These are phyloP conservation scores for Pteria penguin DNA, from an alignment of 2,888 invertebrate genomes.

Conservation along the genomic window DNA sequence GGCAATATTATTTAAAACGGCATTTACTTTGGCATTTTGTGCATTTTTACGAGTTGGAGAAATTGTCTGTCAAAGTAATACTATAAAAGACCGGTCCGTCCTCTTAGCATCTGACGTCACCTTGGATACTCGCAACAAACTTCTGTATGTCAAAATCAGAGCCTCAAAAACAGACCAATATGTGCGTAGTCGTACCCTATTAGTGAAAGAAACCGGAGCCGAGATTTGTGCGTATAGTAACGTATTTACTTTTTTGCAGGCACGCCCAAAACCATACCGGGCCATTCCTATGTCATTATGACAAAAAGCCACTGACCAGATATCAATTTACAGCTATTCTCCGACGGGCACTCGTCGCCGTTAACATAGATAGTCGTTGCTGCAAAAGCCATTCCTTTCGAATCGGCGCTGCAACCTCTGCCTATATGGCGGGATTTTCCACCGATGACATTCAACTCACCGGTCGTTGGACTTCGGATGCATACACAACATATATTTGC, in stretches of 20 bases:
- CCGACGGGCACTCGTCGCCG: not conserved
- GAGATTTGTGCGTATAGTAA: not conserved
- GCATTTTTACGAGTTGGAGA: conserved; percentile 14
- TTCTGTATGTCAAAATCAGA: not conserved
- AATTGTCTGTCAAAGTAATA: not conserved
- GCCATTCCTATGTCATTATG: not conserved
- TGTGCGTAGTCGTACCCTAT: not conserved
- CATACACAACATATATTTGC: conserved; percentile 23
- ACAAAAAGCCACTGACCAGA: not conserved
- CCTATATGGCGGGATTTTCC: not conserved
- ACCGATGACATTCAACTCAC: conserved; percentile 3
- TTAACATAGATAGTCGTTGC: not conserved
- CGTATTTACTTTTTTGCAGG: not conserved
- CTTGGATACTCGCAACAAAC: no score
- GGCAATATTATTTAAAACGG: conserved; percentile 22
- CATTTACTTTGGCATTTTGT: conserved; percentile 37
- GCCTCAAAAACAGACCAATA: not conserved
- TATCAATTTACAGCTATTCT: conserved; percentile 7
- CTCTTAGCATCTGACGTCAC: no score
- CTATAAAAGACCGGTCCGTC: no score
- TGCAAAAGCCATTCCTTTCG: conserved; percentile 1
- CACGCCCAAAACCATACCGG: not conserved
- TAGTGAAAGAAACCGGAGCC: not conserved
- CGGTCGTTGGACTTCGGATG: conserved; percentile 39
- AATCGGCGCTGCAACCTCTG: not conserved